Conservation (phyloP, 2,888 invertebrate species). For the Fragum fragum region DNA sequence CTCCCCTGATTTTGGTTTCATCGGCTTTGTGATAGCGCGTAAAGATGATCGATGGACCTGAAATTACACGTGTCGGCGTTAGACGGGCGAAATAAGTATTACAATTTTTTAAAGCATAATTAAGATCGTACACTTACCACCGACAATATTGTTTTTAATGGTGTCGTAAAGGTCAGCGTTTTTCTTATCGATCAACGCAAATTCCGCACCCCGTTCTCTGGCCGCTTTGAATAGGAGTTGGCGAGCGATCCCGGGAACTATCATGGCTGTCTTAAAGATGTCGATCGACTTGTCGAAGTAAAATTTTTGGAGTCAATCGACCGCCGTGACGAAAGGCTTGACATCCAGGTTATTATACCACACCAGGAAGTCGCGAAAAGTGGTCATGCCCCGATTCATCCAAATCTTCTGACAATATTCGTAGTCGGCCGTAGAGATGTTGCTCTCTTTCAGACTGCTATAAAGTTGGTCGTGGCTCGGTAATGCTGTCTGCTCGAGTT, state of each 20-base stretch:
- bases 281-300: constrained; percentile 61
- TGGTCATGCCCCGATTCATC: constrained; percentile 57
- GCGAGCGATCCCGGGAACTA: constrained; percentile 59
- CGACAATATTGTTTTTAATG: constrained; percentile 48
- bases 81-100: too few relatives aligned
- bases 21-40: constrained; percentile 38
- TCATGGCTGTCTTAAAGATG: constrained; percentile 46
- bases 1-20: constrained; percentile 38
- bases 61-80: too few relatives aligned
- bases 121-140: constrained; percentile 31
- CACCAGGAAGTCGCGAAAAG: constrained; percentile 62
- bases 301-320: constrained; percentile 52
- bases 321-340: constrained; percentile 61
- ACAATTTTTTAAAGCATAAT: not conserved
- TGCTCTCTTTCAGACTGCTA: constrained; percentile 17
- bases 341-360: constrained; percentile 68
- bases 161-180: constrained; percentile 58
- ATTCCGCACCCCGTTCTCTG: constrained; percentile 37
- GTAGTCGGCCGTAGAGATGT: constrained; percentile 32
- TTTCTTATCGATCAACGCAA: constrained; percentile 57
- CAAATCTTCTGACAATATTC: constrained; percentile 48
- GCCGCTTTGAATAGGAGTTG: constrained; percentile 52
- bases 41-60: constrained; percentile 39
- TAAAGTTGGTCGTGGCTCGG: constrained; percentile 47
- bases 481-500: constrained; percentile 40